phyloP scores from a whole-genome alignment of 2,888 invertebrate genomes.

The Drosophila yooni region DNA sequence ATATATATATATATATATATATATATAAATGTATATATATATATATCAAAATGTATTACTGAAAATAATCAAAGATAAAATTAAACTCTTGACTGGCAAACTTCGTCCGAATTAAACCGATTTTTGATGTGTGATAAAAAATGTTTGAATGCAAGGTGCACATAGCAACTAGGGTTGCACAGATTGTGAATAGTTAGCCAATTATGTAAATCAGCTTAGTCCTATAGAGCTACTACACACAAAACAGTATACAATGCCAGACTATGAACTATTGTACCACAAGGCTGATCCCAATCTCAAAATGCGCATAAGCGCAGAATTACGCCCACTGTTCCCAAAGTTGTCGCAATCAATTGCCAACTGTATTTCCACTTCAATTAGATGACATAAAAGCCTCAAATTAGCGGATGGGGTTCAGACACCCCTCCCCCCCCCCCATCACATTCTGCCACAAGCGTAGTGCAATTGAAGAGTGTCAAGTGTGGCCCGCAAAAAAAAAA shows the following conservation, averaged over 20 bases:
- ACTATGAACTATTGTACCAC: slow-evolving; percentile 6
- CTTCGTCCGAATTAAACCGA: neutral
- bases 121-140: neutral
- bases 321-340: slow-evolving; percentile 18
- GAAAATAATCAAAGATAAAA: neutral
- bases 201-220: slow-evolving; percentile 62
- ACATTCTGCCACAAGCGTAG: neutral
- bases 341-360: slow-evolving; percentile 56
- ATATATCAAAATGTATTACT: neutral
- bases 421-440: neutral
- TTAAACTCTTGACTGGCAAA: neutral
- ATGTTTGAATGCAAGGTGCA: slow-evolving; percentile 20
- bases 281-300: slow-evolving; percentile 32
- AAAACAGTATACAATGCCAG: neutral
- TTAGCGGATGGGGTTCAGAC: slow-evolving; percentile 55
- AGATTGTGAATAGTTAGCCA: slow-evolving; percentile 27
- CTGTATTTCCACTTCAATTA: slow-evolving; percentile 66
- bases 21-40: neutral
- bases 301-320: slow-evolving; percentile 22
- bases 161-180: neutral
- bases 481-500: slow-evolving; percentile 41
- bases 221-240: neutral
- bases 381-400: slow-evolving; percentile 68
- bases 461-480: slow-evolving; percentile 57
- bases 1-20: neutral